Percentiles rank a stretch among this genome's conserved stretches.
These are phyloP conservation scores for Molanna angustata DNA, from an alignment of 2,888 invertebrate species.

Conservation along the genomic window DNA sequence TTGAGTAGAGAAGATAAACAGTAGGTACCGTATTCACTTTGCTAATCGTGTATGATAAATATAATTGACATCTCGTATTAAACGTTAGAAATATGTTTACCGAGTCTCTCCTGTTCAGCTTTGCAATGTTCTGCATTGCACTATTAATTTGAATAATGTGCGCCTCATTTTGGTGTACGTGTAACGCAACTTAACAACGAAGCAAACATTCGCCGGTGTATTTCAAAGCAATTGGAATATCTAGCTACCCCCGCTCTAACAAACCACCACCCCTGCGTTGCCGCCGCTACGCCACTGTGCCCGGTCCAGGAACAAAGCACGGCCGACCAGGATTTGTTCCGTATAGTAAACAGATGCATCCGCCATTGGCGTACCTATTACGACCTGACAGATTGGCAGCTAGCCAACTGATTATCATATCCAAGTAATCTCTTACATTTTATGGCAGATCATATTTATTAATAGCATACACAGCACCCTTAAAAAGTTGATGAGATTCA, in stretches of 20 bases:
- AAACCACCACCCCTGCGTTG: background rate
- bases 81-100: too few relatives aligned
- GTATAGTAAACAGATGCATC: constrained; percentile 2
- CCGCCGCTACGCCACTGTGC: background rate
- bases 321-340: constrained; percentile 2
- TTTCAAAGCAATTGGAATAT: constrained; percentile 8
- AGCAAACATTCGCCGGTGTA: constrained; percentile 6
- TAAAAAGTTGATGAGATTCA: too few relatives aligned
- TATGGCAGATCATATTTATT: constrained; percentile 10
- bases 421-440: constrained; percentile 12
- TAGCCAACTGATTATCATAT: constrained; percentile 21
- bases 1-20: too few relatives aligned
- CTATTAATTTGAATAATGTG: constrained; percentile 12
- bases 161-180: constrained; percentile 15
- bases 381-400: constrained; percentile 12
- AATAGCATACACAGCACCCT: constrained; percentile 14
- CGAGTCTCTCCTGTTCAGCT: too few relatives aligned
- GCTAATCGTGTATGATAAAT: too few relatives aligned
- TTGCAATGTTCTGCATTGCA: too few relatives aligned
- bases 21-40: too few relatives aligned
- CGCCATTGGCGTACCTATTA: constrained; percentile 5
- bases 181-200: constrained; percentile 8
- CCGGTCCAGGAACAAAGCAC: background rate
- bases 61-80: too few relatives aligned
- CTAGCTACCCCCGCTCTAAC: background rate